Evolutionary conservation across 2,888 invertebrate genomes (phyloP).

Genomic region (Cetonia aurata): DNA sequence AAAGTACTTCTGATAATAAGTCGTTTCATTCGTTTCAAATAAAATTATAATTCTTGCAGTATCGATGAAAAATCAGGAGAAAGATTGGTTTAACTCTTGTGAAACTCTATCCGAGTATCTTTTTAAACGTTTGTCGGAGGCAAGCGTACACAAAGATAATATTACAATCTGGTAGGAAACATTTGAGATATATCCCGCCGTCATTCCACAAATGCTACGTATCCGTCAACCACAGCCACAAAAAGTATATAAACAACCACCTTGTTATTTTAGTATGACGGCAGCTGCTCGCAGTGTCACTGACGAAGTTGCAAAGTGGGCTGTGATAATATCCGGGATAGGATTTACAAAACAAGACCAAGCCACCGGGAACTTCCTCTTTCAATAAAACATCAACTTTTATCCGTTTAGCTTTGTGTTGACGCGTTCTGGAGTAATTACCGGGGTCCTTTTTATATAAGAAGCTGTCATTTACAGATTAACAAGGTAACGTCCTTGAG

Average conservation of each 20-base stretch:
- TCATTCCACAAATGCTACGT: constrained; percentile 43
- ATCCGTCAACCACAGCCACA: constrained; percentile 45
- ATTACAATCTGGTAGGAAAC: constrained; percentile 28
- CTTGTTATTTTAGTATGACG: constrained; percentile 49
- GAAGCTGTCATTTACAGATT: constrained; percentile 22
- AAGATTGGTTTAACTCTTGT: too few species aligned
- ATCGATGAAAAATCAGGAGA: too few species aligned
- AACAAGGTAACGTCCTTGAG: background rate
- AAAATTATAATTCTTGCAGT: too few species aligned
- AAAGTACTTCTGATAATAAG: too few species aligned
- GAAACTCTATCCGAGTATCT: too few species aligned
- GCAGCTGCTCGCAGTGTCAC: constrained; percentile 46
- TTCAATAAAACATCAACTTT: constrained; percentile 16
- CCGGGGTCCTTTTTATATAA: constrained; percentile 17
- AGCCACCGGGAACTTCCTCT: constrained; percentile 49
- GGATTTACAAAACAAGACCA: constrained; percentile 46
- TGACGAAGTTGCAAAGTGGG: constrained; percentile 49
- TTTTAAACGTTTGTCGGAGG: too few species aligned
- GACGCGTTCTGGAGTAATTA: constrained; percentile 7
- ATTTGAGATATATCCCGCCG: constrained; percentile 22
- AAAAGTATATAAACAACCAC: constrained; percentile 47
- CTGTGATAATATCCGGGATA: constrained; percentile 52
- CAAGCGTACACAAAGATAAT: constrained; percentile 14
- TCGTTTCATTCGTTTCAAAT: too few species aligned
- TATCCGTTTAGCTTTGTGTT: constrained; percentile 10